Percentiles rank a stretch among this genome's conserved stretches.
Conservation (phyloP, 2,113 vertebrate species). For the Dicerorhinus sumatrensis region DNA sequence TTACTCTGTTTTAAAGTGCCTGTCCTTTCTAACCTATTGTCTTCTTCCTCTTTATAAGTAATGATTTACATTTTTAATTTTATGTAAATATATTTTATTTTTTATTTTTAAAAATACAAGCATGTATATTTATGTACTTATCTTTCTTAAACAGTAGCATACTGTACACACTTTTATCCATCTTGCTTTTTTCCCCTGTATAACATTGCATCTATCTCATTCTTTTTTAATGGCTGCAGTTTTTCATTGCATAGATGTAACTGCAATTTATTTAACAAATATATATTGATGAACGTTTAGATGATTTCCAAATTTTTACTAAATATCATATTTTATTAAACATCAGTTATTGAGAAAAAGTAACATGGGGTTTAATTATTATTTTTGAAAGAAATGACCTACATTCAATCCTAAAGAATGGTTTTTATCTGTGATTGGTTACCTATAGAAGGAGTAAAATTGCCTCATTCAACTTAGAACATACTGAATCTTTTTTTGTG, state of each 20-base stretch:
- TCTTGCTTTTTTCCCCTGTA: not conserved
- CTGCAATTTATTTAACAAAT: not conserved
- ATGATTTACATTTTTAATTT: not conserved
- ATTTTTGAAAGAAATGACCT: conserved; percentile 11
- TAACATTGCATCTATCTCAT: not conserved
- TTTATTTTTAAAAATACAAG: not conserved
- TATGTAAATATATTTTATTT: not conserved
- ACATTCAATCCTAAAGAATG: not conserved
- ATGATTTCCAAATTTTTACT: conserved; percentile 2
- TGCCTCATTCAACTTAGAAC: not conserved
- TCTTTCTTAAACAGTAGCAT: not conserved
- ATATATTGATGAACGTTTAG: not conserved
- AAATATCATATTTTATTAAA: not conserved
- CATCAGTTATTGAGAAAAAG: conserved; percentile 17
- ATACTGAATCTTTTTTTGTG: conserved; percentile 31
- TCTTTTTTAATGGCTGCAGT: not conserved
- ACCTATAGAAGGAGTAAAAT: not conserved
- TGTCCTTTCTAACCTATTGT: not conserved
- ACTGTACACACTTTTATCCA: not conserved
- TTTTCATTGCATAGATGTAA: not conserved
- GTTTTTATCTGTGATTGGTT: conserved; percentile 24
- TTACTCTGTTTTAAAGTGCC: not conserved
- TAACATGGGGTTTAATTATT: not conserved
- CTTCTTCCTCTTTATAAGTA: not conserved
- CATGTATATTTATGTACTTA: not conserved